Evolutionary conservation across 2,113 vertebrate species (phyloP).

Genomic region (Ptilorrhoa leucosticta): DNA sequence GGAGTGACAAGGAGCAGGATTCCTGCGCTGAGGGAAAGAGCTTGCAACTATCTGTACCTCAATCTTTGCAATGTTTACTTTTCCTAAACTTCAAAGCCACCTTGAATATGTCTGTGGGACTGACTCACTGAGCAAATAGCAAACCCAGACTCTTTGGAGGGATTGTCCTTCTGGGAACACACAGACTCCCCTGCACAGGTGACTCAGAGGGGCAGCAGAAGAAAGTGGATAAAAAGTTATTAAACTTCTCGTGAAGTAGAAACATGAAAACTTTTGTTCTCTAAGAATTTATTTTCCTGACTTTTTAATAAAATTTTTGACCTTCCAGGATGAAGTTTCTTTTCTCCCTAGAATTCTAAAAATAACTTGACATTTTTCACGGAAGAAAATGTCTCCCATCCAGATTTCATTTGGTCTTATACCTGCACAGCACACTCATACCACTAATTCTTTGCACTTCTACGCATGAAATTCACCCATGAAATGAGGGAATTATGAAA

Average conservation of each 20-base stretch:
- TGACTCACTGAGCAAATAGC: neutral
- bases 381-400: constrained; percentile 10
- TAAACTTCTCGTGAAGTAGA: neutral
- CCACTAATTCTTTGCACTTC: constrained; percentile 13
- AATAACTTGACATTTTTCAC: constrained; percentile 41
- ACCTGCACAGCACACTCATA: neutral
- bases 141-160: neutral
- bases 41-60: neutral
- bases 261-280: neutral
- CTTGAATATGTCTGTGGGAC: neutral
- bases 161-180: neutral
- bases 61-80: neutral
- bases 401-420: neutral
- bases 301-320: constrained; percentile 43
- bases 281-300: constrained; percentile 21
- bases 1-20: neutral
- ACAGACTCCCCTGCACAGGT: rapidly evolving
- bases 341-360: neutral
- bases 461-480: constrained; percentile 38
- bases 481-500: constrained; percentile 55
- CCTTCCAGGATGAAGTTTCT: constrained; percentile 1
- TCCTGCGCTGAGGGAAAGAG: neutral
- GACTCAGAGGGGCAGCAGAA: neutral
- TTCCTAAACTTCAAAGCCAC: neutral
- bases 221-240: neutral